phyloP scores from a whole-genome alignment of 2,888 invertebrate species.

The Drosophila koepferae region DNA sequence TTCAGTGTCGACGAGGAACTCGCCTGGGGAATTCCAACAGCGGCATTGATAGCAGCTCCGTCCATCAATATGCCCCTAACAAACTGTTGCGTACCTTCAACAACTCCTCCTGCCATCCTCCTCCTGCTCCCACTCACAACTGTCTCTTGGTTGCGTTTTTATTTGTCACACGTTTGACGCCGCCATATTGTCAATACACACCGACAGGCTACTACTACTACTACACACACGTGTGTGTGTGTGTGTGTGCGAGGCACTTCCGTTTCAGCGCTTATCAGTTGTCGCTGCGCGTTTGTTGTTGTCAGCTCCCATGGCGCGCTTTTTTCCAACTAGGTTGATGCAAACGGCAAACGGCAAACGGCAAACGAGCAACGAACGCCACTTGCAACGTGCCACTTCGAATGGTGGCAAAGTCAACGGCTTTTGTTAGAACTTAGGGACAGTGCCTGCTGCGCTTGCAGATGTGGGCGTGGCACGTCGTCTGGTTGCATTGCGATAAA shows the following conservation, averaged over 20 bases:
- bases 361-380: conserved; percentile 47
- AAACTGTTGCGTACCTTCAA: conserved; percentile 23
- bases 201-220: conserved; percentile 5
- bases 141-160: conserved; percentile 49
- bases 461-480: conserved; percentile 33
- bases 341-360: conserved; percentile 49
- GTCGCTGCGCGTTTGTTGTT: conserved; percentile 61
- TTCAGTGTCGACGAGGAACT: conserved; percentile 56
- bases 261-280: conserved; percentile 74
- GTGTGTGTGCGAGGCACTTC: conserved; percentile 48
- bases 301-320: conserved; percentile 61
- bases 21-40: conserved; percentile 67
- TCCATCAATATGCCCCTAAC: conserved; percentile 42
- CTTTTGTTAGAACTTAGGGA: conserved; percentile 55
- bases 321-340: conserved; percentile 70
- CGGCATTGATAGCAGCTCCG: conserved; percentile 65
- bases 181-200: conserved; percentile 52
- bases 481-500: conserved; percentile 69
- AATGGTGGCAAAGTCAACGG: conserved; percentile 59
- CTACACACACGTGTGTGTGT: conserved; percentile 10
- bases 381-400: conserved; percentile 45
- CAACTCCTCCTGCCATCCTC: neutral
- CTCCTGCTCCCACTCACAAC: neutral
- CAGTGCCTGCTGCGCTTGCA: conserved; percentile 22
- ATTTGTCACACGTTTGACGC: conserved; percentile 65